Percentiles rank a stretch among this genome's conserved stretches.
These are phyloP conservation scores for Poecilus cupreus DNA, from an alignment of 2,888 invertebrate genomes.

Conservation along the genomic window DNA sequence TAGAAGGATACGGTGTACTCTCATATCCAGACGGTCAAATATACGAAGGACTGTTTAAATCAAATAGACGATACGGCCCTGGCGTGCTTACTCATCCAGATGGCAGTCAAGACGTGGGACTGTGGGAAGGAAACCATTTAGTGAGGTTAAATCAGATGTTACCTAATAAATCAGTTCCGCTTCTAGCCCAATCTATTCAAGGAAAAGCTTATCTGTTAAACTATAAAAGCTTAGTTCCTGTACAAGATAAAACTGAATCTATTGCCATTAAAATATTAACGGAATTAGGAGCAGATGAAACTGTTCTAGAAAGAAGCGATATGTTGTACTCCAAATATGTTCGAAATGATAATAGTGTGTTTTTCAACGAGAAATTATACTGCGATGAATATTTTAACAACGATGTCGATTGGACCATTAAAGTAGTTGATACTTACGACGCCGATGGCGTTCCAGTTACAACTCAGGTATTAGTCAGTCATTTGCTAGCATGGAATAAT, in stretches of 20 bases:
- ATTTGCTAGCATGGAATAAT: conserved; percentile 75
- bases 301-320: conserved; percentile 34
- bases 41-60: conserved; percentile 74
- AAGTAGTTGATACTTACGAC: conserved; percentile 63
- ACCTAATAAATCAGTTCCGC: conserved; percentile 64
- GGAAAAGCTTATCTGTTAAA: conserved; percentile 67
- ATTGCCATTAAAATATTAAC: conserved; percentile 64
- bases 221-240: conserved; percentile 67
- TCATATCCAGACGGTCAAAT: conserved; percentile 73
- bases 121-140: conserved; percentile 75
- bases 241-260: conserved; percentile 62
- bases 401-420: conserved; percentile 66
- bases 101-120: conserved; percentile 75
- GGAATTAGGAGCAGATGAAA: conserved; percentile 56
- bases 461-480: conserved; percentile 66
- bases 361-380: conserved; percentile 67
- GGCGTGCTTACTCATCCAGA: conserved; percentile 73
- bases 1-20: conserved; percentile 71
- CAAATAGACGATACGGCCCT: conserved; percentile 76
- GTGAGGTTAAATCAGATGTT: conserved; percentile 69
- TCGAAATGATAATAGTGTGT: conserved; percentile 66
- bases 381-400: conserved; percentile 65
- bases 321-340: conserved; percentile 66
- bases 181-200: conserved; percentile 64
- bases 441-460: not conserved